Evolutionary conservation across 2,888 invertebrate genomes (phyloP).

Genomic region (Erynnis tages): DNA sequence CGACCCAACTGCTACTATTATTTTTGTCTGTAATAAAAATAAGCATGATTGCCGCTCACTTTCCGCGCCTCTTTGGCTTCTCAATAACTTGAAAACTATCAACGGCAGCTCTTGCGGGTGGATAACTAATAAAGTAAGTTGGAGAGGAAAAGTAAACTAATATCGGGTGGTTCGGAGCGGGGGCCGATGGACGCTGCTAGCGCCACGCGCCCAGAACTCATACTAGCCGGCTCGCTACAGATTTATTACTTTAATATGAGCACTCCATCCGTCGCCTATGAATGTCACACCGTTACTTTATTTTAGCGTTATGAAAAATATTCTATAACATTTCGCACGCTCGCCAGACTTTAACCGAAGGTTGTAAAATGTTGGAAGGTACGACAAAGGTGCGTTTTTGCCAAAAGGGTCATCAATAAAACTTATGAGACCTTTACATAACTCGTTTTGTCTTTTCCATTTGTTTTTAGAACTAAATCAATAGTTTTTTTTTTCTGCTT

Average conservation of each 20-base stretch:
- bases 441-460: too few species aligned
- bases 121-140: conserved; percentile 80
- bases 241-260: conserved; percentile 78
- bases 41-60: conserved; percentile 35
- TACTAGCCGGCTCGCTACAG: conserved; percentile 52
- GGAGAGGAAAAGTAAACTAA: conserved; percentile 82
- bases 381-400: not conserved
- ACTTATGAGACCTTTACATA: too few species aligned
- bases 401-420: not conserved
- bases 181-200: conserved; percentile 45
- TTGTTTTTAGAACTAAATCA: too few species aligned
- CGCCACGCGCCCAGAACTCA: conserved; percentile 35
- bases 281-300: conserved; percentile 50
- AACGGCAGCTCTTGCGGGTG: conserved; percentile 62
- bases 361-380: not conserved
- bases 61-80: conserved; percentile 54
- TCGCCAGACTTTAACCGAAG: conserved; percentile 5
- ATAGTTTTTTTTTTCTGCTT: too few species aligned
- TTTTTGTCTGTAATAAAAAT: conserved; percentile 33
- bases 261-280: conserved; percentile 48
- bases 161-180: conserved; percentile 71
- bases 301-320: conserved; percentile 42
- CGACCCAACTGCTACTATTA: conserved; percentile 8
- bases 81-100: conserved; percentile 76
- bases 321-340: conserved; percentile 2